These are phyloP conservation scores for Erebia palarica DNA, from an alignment of 2,888 invertebrate genomes.

Conservation along the genomic window DNA sequence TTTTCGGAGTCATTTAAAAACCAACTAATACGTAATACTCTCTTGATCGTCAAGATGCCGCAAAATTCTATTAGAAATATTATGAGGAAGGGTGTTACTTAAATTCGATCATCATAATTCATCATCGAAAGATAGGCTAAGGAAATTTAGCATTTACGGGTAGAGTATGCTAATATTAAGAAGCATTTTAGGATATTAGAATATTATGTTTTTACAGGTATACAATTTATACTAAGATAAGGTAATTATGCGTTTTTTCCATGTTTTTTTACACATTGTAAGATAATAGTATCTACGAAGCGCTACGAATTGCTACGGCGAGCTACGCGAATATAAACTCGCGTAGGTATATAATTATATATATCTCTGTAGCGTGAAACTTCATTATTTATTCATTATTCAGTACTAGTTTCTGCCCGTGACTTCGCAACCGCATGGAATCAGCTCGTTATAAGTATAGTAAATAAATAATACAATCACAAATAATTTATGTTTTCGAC, in stretches of 20 bases:
- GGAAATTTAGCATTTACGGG: conserved; percentile 1
- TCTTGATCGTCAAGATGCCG: conserved; percentile 57
- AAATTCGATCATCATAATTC: conserved; percentile 12
- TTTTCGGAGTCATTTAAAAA: background rate
- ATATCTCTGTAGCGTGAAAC: background rate
- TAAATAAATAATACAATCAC: no score
- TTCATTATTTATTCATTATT: no score
- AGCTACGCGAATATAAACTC: conserved; percentile 2
- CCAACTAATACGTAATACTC: background rate
- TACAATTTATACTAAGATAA: background rate
- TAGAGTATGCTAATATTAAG: background rate
- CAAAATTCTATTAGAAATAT: conserved; percentile 61
- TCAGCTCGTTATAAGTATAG: no score
- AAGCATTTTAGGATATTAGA: conserved; percentile 12
- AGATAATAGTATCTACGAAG: background rate
- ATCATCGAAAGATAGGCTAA: background rate
- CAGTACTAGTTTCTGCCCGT: no score
- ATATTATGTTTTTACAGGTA: background rate
- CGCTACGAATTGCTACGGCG: conserved; percentile 12
- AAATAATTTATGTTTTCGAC: no score
- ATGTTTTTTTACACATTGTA: background rate
- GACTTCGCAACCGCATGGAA: no score
- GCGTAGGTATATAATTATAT: background rate
- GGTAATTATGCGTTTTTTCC: no score
- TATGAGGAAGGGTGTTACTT: conserved; percentile 39